Percentiles rank a stretch among this genome's conserved stretches.
These are phyloP conservation scores for Phragmatobia fuliginosa DNA, from an alignment of 2,888 invertebrate genomes.

Conservation along the genomic window DNA sequence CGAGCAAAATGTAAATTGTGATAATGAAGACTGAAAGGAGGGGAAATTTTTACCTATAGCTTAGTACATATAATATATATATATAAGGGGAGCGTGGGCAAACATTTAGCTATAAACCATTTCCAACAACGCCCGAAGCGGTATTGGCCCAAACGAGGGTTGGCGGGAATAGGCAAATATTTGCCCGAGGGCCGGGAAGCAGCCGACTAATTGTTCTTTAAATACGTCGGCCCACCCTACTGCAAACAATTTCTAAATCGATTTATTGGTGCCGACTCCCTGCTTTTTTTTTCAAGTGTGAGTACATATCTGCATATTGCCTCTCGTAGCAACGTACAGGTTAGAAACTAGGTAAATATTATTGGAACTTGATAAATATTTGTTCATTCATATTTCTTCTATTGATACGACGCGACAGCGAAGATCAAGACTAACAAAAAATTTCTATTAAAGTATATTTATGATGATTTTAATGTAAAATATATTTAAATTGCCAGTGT, in stretches of 20 bases:
- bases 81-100: slow-evolving; percentile 74
- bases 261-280: slow-evolving; percentile 78
- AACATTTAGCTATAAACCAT: slow-evolving; percentile 81
- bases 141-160: slow-evolving; percentile 77
- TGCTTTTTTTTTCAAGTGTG: slow-evolving; percentile 63
- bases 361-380: slow-evolving; percentile 65
- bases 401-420: slow-evolving; percentile 27
- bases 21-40: slow-evolving; percentile 54
- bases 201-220: slow-evolving; percentile 86
- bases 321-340: slow-evolving; percentile 57
- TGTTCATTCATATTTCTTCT: slow-evolving; percentile 47
- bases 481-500: too few relatives aligned
- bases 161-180: slow-evolving; percentile 85
- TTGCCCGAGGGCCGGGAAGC: slow-evolving; percentile 81
- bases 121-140: slow-evolving; percentile 77
- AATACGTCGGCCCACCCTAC: slow-evolving; percentile 81
- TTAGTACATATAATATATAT: slow-evolving; percentile 48
- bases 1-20: slow-evolving; percentile 54
- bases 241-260: slow-evolving; percentile 81
- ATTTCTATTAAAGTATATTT: background rate
- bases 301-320: slow-evolving; percentile 55
- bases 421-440: slow-evolving; percentile 4
- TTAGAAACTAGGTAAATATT: slow-evolving; percentile 70
- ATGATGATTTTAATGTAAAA: background rate
- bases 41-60: slow-evolving; percentile 69